Base-by-base conservation (phyloP, 2,888 invertebrate species). In the Apodemia zela region DNA sequence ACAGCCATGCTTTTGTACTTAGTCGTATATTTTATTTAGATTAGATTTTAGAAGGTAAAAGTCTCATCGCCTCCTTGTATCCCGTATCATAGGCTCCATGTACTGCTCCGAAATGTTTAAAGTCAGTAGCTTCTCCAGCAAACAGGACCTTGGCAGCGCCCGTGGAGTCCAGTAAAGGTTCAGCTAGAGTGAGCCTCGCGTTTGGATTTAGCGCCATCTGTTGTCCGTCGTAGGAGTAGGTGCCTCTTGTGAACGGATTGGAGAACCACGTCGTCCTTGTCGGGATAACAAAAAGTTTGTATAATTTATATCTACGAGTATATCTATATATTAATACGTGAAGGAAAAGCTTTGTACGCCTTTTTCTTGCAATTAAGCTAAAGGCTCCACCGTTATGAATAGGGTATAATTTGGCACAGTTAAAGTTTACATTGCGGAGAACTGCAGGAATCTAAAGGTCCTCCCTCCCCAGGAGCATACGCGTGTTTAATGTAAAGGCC, bases 71-170 rank as follows among this genome's bases (percentile, higher is more conserved):
- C 75, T 95, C 96, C 45, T 95, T 88, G 72, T 89, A 89, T 0
- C 96, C 96, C 0, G 93, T 90, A 69, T 95, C 95, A 0, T 94
- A 82, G 0, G 96, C 96, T 0, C 96, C 96, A 72, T 96, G 96
- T 0, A 95, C 95, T 0, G 96, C 95, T 0, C 95, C 94, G 78
- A 93, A 96, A 73, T 93, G 94, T 21, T 84, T 89, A 0, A 59
- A 38, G 1, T 85, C 72, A 0, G 94, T 93, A 0, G 94, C 94
- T 73, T 94, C 94, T 0, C 94, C 94, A 0, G 93, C 94, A 80
- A 94, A 94, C n/a, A 94, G 74, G 0, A 94, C 78, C 0, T 88
- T 77, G 21, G 92, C 92, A 18, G 76, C 80, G 0, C 88, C 89
- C 45, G 80, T 75, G 7, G 76, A 72, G 72, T 92, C 87, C 0